Evolutionary conservation across 1,140 invertebrate genomes (phyloP).

Genomic region (Dendrolimus punctatus): DNA sequence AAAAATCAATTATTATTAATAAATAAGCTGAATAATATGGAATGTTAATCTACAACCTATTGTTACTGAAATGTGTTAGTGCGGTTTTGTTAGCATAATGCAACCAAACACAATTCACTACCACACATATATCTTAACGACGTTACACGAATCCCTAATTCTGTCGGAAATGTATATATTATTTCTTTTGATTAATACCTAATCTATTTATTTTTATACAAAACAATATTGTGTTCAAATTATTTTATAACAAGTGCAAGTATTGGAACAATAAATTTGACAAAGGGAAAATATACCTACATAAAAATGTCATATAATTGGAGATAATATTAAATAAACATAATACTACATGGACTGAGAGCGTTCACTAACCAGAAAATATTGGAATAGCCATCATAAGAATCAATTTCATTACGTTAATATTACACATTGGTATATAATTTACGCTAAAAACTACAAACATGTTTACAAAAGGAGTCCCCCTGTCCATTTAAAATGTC

Average conservation of each 20-base stretch:
- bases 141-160: no score
- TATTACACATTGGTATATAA: slow-evolving; percentile 12
- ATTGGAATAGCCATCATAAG: slow-evolving; percentile 48
- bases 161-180: no score
- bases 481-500: slow-evolving; percentile 1
- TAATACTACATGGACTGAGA: slow-evolving; percentile 13
- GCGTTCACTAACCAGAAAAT: slow-evolving; percentile 44
- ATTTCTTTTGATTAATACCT: no score
- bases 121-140: no score
- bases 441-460: slow-evolving; percentile 18
- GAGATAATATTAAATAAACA: slow-evolving; percentile 5
- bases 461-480: slow-evolving; percentile 23
- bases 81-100: slow-evolving; percentile 13
- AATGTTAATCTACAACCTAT: slow-evolving; percentile 56
- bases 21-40: slow-evolving; percentile 24
- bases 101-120: slow-evolving; percentile 9
- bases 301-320: no score
- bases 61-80: slow-evolving; percentile 28
- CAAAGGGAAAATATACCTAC: no score
- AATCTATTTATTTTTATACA: no score
- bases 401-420: slow-evolving; percentile 26
- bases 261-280: no score
- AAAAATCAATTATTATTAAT: not conserved
- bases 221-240: slow-evolving; percentile 4
- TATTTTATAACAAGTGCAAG: slow-evolving; percentile 15